phyloP scores from a whole-genome alignment of 2,888 invertebrate genomes.

The Tipula lateralis region DNA sequence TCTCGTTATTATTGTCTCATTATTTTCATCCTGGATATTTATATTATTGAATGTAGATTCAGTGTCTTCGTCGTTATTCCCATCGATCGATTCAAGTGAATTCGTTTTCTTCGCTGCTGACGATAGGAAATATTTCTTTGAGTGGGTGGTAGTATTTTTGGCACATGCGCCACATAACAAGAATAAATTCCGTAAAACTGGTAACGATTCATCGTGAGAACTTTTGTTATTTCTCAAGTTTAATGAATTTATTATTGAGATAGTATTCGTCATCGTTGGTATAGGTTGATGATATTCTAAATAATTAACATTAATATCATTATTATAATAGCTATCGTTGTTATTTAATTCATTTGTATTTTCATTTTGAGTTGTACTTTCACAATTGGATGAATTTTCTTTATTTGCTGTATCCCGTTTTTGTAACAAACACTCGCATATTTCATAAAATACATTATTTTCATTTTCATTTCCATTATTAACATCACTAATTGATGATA shows the following conservation, averaged over 20 bases:
- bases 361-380: not conserved
- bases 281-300: not conserved
- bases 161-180: constrained; percentile 2
- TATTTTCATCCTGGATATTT: constrained; percentile 26
- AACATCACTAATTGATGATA: not conserved
- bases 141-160: constrained; percentile 20
- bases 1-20: constrained; percentile 26
- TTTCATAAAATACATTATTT: not conserved
- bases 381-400: not conserved
- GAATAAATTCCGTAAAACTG: not conserved
- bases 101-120: constrained; percentile 9
- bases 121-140: not conserved
- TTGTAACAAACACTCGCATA: not conserved
- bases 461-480: not conserved
- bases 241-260: not conserved
- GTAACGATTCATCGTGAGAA: not conserved
- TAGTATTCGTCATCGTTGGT: not conserved
- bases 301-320: not conserved
- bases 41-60: not conserved
- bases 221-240: constrained; percentile 6
- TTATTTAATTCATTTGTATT: not conserved
- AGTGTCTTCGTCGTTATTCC: not conserved
- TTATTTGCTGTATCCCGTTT: not conserved
- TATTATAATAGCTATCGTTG: not conserved
- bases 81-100: constrained; percentile 25